Evolutionary conservation across 2,888 invertebrate species (phyloP), one percentile per base, ranked within the genome.

Genomic region (Yponomeuta plumbellus): DNA sequence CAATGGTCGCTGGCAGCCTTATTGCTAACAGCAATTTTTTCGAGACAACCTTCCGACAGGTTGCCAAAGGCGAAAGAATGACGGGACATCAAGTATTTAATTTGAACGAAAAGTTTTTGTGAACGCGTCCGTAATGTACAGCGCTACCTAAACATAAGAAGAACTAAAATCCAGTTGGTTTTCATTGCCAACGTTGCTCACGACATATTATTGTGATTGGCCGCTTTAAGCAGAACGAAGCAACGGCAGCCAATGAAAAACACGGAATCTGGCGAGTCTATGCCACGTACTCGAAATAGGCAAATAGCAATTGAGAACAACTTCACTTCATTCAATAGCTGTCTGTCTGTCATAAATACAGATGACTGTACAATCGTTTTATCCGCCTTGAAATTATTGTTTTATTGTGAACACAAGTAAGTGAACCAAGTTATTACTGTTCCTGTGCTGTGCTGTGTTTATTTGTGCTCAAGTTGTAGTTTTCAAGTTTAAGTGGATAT

Each of bases 291-390:
- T 66, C 71, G 72, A 72, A 75, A 74, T 73, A 72, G 66, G 69
- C 70, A 72, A 39, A n/a, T 8, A 44, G 63, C 71, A 75, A 80
- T 75, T 71, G 75, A 81, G 81, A 84, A 84, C 84, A 80, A 81
- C 78, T 81, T 83, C 76, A 81, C n/a, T 73, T 80, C 85, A 86
- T 86, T 85, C 86, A n/a, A n/a, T n/a, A n/a, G n/a, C n/a, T n/a
- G n/a, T 11, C 10, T 4, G 21, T 44, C 40, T 26, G 61, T 61
- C 61, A 26, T 23, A 34, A 61, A 26, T 81, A 83, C 77, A 84
- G 83, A 85, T 88, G 88, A 88, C 87, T 88, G 86, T 86, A 83
- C 84, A 84, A 78, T 84, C 81, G 79, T 83, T 83, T 80, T 80
- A 81, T 86, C 87, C 86, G 85, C 85, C 84, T 86, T 81, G 75